phyloP scores from a whole-genome alignment of 2,797 vertebrate species.

The Parauchenoglanis punctatus region DNA sequence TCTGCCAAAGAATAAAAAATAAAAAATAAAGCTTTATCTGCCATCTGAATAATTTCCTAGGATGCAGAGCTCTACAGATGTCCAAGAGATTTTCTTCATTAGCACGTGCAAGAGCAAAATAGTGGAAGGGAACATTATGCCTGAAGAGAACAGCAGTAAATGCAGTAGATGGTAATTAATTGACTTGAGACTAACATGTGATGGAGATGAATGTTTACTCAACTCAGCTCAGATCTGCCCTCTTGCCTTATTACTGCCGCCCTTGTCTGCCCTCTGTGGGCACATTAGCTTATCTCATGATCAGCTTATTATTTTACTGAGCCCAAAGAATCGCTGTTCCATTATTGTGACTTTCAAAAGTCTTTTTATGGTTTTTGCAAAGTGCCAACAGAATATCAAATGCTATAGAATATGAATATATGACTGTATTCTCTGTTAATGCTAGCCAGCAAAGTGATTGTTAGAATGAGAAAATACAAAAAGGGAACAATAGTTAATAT shows the following conservation, averaged over 20 bases:
- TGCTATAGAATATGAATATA: constrained; percentile 1
- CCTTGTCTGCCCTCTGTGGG: constrained; percentile 36
- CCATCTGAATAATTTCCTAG: constrained; percentile 7
- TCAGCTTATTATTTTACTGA: constrained; percentile 55
- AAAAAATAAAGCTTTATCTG: neutral
- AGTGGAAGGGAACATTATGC: constrained; percentile 21
- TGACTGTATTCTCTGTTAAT: neutral
- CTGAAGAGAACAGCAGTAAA: constrained; percentile 21
- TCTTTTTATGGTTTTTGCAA: constrained; percentile 29
- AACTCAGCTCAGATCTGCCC: constrained; percentile 34
- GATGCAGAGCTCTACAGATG: neutral
- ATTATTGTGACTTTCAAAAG: constrained; percentile 42
- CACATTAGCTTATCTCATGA: constrained; percentile 46
- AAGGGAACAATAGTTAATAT: neutral
- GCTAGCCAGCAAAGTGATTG: neutral
- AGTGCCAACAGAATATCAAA: constrained; percentile 29
- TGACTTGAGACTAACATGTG: constrained; percentile 25
- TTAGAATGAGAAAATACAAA: neutral
- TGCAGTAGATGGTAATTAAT: constrained; percentile 35
- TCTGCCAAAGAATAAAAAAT: neutral
- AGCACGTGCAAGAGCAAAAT: neutral
- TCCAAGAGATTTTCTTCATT: neutral
- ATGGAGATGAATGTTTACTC: constrained; percentile 32
- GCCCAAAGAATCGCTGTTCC: constrained; percentile 24
- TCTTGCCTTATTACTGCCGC: constrained; percentile 42